Evolutionary conservation across 2,113 vertebrate species (phyloP).

Genomic region (Acanthochromis polyacanthus): DNA sequence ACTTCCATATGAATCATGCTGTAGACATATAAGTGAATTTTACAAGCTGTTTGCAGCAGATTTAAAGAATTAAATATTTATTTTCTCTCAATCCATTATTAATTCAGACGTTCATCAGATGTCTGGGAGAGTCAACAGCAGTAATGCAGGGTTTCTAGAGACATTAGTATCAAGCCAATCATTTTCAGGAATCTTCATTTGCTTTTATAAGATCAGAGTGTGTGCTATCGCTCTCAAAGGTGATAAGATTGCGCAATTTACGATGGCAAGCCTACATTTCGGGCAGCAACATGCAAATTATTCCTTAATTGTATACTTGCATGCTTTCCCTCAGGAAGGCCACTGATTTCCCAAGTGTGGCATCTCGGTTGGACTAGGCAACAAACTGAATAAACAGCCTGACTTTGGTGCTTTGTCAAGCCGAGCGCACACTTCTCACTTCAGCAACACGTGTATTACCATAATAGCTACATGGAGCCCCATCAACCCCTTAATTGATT

Average conservation of each 20-base stretch:
- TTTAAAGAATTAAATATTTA: constrained; percentile 69
- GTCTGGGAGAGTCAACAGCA: constrained; percentile 45
- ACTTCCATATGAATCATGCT: constrained; percentile 32
- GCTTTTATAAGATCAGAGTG: constrained; percentile 21
- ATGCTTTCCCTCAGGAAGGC: constrained; percentile 24
- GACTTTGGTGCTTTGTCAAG: constrained; percentile 24
- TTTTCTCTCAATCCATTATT: constrained; percentile 63
- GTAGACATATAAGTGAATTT: constrained; percentile 37
- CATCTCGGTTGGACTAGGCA: constrained; percentile 19
- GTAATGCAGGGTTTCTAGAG: constrained; percentile 22
- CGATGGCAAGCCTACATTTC: constrained; percentile 16
- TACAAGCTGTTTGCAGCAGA: constrained; percentile 71
- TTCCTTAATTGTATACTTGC: constrained; percentile 47
- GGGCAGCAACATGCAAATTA: constrained; percentile 47
- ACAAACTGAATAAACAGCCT: constrained; percentile 33
- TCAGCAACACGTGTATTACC: constrained; percentile 44
- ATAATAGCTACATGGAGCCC: constrained; percentile 52
- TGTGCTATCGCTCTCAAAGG: constrained; percentile 3
- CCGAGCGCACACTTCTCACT: constrained; percentile 26
- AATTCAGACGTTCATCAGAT: constrained; percentile 60
- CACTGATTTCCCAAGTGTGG: constrained; percentile 56
- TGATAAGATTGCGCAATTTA: constrained; percentile 11
- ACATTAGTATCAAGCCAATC: constrained; percentile 28
- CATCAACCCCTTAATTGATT: constrained; percentile 73
- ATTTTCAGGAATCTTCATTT: constrained; percentile 23